These are phyloP conservation scores for Dasyornis broadbenti DNA, from an alignment of 2,113 vertebrate species.

Conservation along the genomic window DNA sequence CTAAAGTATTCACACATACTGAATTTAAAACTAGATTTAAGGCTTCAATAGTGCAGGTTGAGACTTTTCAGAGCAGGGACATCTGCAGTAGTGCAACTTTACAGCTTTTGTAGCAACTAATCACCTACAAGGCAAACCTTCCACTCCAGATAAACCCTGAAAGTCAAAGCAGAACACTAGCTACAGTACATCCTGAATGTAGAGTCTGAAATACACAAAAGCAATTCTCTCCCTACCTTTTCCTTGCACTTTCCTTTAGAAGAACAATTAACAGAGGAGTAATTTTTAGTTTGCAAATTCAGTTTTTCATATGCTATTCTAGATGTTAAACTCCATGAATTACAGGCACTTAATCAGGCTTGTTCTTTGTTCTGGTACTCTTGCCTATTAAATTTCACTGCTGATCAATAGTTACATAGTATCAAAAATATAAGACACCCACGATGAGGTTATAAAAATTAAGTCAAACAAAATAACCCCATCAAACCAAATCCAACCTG, in stretches of 20 bases:
- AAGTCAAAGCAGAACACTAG: neutral
- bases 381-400: neutral
- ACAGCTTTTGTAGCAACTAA: neutral
- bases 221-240: neutral
- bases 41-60: neutral
- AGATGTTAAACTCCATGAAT: neutral
- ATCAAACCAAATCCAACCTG: neutral
- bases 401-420: neutral
- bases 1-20: neutral
- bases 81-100: neutral
- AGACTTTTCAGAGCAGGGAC: neutral
- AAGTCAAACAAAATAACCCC: neutral
- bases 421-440: neutral
- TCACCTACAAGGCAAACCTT: neutral
- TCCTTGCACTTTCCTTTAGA: neutral
- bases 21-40: neutral
- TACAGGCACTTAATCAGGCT: neutral
- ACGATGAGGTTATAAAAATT: neutral
- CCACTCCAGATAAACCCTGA: neutral
- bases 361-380: neutral
- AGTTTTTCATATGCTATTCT: neutral
- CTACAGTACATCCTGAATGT: neutral
- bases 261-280: neutral
- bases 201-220: neutral
- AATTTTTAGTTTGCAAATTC: neutral